Conservation (phyloP, 2,113 vertebrate species). For the Boleophthalmus pectinirostris region DNA sequence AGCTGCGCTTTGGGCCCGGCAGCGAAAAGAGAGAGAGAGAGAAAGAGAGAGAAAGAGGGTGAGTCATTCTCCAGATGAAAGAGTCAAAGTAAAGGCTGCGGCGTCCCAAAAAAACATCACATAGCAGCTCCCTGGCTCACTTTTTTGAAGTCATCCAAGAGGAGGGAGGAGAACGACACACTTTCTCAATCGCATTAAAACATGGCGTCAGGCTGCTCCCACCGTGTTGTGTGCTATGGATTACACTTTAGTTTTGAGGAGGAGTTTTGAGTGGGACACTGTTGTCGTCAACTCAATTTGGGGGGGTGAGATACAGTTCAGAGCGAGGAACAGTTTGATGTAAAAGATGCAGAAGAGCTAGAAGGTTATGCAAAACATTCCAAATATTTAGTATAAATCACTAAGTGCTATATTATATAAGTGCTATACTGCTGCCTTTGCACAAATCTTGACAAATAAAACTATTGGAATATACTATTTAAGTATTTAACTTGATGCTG, state of each 20-base stretch:
- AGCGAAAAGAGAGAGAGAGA: slow-evolving; percentile 46
- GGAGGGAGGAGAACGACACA: slow-evolving; percentile 71
- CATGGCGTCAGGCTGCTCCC: slow-evolving; percentile 70
- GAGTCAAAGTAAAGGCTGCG: slow-evolving; percentile 71
- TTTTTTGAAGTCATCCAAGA: slow-evolving; percentile 74
- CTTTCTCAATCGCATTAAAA: slow-evolving; percentile 76
- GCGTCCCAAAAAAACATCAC: slow-evolving; percentile 71
- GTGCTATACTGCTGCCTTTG: neutral
- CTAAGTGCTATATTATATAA: no score
- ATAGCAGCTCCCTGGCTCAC: slow-evolving; percentile 66
- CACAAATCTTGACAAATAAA: neutral
- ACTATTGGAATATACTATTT: no score
- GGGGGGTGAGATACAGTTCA: slow-evolving; percentile 41
- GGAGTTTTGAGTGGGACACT: slow-evolving; percentile 71
- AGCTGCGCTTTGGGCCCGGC: slow-evolving; percentile 60
- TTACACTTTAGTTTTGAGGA: slow-evolving; percentile 70
- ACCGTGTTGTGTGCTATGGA: slow-evolving; percentile 69
- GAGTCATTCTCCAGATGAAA: slow-evolving; percentile 76
- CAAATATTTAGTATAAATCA: neutral
- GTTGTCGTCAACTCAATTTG: slow-evolving; percentile 44
- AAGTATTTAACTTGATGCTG: no score
- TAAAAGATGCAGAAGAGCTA: neutral
- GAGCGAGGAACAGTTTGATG: slow-evolving; percentile 39
- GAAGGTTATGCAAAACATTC: neutral
- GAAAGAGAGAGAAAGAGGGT: slow-evolving; percentile 33